Conservation (phyloP, 2,888 invertebrate species). For the Alloplasta piceator region DNA sequence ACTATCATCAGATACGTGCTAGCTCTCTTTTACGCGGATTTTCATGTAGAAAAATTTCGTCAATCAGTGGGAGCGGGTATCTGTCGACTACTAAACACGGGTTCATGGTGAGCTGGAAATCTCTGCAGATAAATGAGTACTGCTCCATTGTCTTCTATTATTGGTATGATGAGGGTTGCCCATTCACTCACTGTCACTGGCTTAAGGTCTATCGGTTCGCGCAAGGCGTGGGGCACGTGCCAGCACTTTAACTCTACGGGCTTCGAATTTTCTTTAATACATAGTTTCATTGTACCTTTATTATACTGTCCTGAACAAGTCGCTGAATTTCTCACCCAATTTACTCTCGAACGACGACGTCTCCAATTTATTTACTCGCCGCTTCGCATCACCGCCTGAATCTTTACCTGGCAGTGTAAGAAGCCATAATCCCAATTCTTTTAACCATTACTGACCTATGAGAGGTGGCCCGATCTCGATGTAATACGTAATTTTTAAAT, state of each 20-base stretch:
- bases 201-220: conserved; percentile 42
- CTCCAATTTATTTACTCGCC: not conserved
- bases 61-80: conserved; percentile 55
- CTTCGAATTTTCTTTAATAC: conserved; percentile 37
- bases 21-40: not conserved
- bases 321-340: conserved; percentile 25
- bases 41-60: conserved; percentile 40
- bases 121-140: conserved; percentile 39
- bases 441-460: no score
- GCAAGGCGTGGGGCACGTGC: conserved; percentile 52
- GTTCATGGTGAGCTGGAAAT: conserved; percentile 37
- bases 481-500: no score
- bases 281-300: conserved; percentile 53
- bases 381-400: no score
- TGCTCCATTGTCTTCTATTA: conserved; percentile 51
- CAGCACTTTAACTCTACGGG: conserved; percentile 51
- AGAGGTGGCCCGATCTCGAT: no score
- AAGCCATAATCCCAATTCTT: no score
- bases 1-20: not conserved
- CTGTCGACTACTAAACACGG: conserved; percentile 40
- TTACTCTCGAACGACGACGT: not conserved
- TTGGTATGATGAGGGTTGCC: conserved; percentile 60
- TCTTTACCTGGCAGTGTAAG: no score
- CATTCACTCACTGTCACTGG: conserved; percentile 56
- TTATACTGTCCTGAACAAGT: conserved; percentile 53